Evolutionary conservation across 2,797 vertebrate species (phyloP).

Genomic region (Choloepus didactylus): DNA sequence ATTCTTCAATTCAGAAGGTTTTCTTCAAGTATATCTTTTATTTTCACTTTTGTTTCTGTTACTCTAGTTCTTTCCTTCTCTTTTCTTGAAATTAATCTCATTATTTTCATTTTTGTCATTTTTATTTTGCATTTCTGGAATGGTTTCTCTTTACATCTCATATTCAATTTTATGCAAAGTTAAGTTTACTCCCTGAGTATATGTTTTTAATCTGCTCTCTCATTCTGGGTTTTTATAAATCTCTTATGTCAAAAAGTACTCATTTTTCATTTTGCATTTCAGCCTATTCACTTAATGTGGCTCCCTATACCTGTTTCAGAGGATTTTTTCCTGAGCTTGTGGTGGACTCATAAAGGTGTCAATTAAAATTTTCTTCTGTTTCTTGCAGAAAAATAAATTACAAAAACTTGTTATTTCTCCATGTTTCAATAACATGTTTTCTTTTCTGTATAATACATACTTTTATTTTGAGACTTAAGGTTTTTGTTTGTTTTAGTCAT

Average conservation of each 20-base stretch:
- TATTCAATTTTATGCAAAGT: not conserved
- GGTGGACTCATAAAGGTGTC: not conserved
- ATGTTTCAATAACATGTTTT: not conserved
- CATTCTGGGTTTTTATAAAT: not conserved
- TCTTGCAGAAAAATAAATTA: not conserved
- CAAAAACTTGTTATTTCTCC: not conserved
- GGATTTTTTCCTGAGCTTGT: not conserved
- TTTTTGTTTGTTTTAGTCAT: not conserved
- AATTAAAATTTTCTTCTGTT: not conserved
- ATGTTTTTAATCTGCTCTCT: conserved; percentile 1
- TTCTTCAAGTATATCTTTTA: not conserved
- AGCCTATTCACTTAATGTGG: not conserved
- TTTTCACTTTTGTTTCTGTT: not conserved
- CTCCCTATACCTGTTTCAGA: not conserved
- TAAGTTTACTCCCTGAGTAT: not conserved
- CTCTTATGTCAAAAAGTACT: not conserved
- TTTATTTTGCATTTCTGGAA: not conserved
- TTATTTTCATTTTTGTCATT: not conserved
- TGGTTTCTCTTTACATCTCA: not conserved
- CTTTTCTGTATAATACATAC: not conserved
- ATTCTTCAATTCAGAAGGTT: not conserved
- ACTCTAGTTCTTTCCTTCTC: not conserved
- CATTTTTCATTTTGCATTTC: not conserved
- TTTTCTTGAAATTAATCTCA: not conserved
- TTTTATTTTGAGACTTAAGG: not conserved